A percentile compares a stretch with the other conserved stretches of the same genome.
Conservation (phyloP, 1,140 invertebrate species). For the Cardiocondyla obscurior region DNA sequence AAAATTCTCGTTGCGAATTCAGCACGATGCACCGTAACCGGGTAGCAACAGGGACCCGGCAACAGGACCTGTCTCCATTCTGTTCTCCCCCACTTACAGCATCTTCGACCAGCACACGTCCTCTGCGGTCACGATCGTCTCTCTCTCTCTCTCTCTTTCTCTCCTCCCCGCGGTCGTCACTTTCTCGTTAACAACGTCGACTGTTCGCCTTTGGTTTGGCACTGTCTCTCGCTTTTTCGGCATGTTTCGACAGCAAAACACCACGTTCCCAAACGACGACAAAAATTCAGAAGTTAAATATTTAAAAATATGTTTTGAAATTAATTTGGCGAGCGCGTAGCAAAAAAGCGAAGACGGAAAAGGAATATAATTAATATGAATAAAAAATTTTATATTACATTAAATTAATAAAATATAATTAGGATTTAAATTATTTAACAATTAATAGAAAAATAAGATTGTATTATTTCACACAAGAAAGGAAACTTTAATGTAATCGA, state of each 20-base stretch:
- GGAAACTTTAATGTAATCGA: neutral
- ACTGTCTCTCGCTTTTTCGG: slow-evolving; percentile 11
- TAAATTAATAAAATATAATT: neutral
- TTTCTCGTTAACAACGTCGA: slow-evolving; percentile 68
- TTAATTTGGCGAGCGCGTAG: neutral
- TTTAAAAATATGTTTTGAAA: neutral
- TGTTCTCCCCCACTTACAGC: slow-evolving; percentile 53
- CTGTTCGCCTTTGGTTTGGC: slow-evolving; percentile 23
- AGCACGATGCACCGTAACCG: slow-evolving; percentile 76
- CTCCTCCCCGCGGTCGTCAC: slow-evolving; percentile 45
- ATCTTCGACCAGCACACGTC: slow-evolving; percentile 28
- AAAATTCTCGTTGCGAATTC: slow-evolving; percentile 77
- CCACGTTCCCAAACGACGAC: slow-evolving; percentile 2
- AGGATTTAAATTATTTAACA: neutral
- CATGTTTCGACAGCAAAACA: slow-evolving; percentile 11
- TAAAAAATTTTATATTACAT: neutral
- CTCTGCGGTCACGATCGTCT: slow-evolving; percentile 45
- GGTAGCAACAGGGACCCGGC: slow-evolving; percentile 77
- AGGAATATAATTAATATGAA: neutral
- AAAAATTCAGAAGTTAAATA: slow-evolving; percentile 7
- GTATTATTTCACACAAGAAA: neutral
- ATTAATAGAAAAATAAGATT: neutral
- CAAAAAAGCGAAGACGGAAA: neutral
- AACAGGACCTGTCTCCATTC: slow-evolving; percentile 67
- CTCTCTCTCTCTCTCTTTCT: slow-evolving; percentile 53